Conservation (phyloP, 2,888 invertebrate genomes). For the Asteroscopus sphinx region DNA sequence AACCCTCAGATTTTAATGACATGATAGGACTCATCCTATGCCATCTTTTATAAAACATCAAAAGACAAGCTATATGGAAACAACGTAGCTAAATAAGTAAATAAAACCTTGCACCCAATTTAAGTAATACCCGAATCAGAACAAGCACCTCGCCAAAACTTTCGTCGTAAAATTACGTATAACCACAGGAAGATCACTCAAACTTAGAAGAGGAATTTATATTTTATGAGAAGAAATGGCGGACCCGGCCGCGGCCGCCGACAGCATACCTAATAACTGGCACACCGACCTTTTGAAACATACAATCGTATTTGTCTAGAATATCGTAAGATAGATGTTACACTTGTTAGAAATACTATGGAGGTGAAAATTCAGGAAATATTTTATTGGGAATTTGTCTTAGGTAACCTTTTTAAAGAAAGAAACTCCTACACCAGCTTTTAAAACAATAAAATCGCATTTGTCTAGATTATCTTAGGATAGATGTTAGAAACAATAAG, state of each 20-base stretch:
- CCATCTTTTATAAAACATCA: no score
- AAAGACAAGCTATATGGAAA: no score
- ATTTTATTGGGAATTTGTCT: no score
- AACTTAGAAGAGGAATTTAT: constrained; percentile 82
- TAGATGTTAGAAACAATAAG: no score
- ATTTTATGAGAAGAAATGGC: constrained; percentile 86
- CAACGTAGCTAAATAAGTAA: not conserved
- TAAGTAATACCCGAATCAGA: constrained; percentile 63
- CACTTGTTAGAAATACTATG: constrained; percentile 16
- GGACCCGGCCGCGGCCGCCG: constrained; percentile 53
- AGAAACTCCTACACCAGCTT: no score
- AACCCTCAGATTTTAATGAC: no score
- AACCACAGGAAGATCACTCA: constrained; percentile 84
- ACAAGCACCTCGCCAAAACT: constrained; percentile 71
- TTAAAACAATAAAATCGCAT: no score
- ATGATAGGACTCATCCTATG: no score
- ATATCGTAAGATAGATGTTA: constrained; percentile 15
- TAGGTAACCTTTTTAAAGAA: no score
- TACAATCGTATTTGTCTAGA: constrained; percentile 47
- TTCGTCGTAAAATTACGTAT: constrained; percentile 85
- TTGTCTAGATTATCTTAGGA: no score
- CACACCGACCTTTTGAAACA: constrained; percentile 46
- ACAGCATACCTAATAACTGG: constrained; percentile 70
- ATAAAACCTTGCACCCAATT: not conserved
- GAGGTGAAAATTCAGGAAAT: not conserved